These are phyloP conservation scores for Camelus bactrianus DNA, from an alignment of 2,113 vertebrate species.

Conservation along the genomic window DNA sequence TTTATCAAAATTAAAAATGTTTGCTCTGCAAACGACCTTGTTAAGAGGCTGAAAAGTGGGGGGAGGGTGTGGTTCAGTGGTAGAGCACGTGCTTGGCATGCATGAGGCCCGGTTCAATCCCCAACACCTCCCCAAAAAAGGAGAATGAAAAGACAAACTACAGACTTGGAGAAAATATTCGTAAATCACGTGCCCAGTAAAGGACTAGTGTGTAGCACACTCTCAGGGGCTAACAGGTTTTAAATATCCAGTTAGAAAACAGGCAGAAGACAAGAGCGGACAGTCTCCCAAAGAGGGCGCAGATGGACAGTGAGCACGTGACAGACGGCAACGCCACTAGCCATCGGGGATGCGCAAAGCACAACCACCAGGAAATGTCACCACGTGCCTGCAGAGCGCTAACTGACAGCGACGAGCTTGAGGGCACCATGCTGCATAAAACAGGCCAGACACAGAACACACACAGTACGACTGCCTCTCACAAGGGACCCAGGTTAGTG, in stretches of 20 bases:
- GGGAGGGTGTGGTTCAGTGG: too few species aligned
- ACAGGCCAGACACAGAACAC: not conserved
- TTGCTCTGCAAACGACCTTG: not conserved
- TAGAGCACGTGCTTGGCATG: too few species aligned
- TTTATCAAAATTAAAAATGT: not conserved
- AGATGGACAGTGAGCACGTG: not conserved
- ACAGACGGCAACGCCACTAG: not conserved
- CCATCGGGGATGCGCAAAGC: not conserved
- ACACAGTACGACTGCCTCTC: accelerated
- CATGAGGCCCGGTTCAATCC: too few species aligned
- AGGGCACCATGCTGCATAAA: not conserved
- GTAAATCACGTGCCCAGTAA: not conserved
- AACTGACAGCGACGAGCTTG: accelerated
- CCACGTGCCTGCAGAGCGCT: accelerated
- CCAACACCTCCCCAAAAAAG: too few species aligned
- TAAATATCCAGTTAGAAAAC: not conserved
- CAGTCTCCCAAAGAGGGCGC: not conserved
- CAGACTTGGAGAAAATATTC: not conserved
- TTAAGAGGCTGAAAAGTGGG: not conserved
- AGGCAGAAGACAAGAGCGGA: not conserved
- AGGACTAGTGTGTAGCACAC: not conserved
- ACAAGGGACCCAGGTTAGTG: accelerated
- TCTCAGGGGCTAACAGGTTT: not conserved
- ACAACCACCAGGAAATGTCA: not conserved
- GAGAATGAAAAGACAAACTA: not conserved